Percentiles rank a stretch among this genome's conserved stretches.
Conservation (phyloP, 2,888 invertebrate species). For the Lagria hirta region DNA sequence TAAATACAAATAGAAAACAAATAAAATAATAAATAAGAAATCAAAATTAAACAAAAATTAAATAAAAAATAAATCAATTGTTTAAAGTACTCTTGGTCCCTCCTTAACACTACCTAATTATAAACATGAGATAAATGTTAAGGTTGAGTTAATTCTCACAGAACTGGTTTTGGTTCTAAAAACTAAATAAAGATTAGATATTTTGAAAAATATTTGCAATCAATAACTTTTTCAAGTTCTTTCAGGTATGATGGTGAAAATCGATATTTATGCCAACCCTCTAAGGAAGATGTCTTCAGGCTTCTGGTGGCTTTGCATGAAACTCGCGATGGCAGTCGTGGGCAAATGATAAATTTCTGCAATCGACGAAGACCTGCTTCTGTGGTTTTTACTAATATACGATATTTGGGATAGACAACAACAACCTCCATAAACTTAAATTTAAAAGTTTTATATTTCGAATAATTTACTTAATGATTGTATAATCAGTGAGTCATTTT, state of each 20-base stretch:
- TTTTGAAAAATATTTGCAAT: too few relatives aligned
- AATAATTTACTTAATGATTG: slow-evolving; percentile 19
- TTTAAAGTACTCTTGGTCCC: too few relatives aligned
- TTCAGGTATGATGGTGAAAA: slow-evolving; percentile 60
- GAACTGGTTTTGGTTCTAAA: too few relatives aligned
- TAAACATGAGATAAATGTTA: too few relatives aligned
- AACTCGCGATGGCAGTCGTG: slow-evolving; percentile 59
- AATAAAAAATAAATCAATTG: too few relatives aligned
- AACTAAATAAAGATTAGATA: too few relatives aligned
- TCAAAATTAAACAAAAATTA: too few relatives aligned
- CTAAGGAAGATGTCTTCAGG: slow-evolving; percentile 63
- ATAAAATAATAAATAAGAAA: too few relatives aligned
- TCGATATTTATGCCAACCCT: slow-evolving; percentile 63
- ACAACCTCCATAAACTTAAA: slow-evolving; percentile 8
- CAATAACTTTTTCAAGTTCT: too few relatives aligned
- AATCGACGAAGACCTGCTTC: slow-evolving; percentile 63
- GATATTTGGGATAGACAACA: slow-evolving; percentile 57
- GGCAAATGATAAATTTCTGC: slow-evolving; percentile 62
- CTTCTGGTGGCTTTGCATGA: slow-evolving; percentile 63
- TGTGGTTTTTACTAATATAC: slow-evolving; percentile 64
- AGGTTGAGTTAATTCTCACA: too few relatives aligned
- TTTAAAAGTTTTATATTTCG: slow-evolving; percentile 22
- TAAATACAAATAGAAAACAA: too few relatives aligned
- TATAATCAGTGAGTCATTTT: slow-evolving; percentile 8
- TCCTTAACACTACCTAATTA: too few relatives aligned